Evolutionary conservation across 2,888 invertebrate species (phyloP), one percentile per base, ranked within the genome.

Genomic region (Kuschelorhynchus macadamiae): DNA sequence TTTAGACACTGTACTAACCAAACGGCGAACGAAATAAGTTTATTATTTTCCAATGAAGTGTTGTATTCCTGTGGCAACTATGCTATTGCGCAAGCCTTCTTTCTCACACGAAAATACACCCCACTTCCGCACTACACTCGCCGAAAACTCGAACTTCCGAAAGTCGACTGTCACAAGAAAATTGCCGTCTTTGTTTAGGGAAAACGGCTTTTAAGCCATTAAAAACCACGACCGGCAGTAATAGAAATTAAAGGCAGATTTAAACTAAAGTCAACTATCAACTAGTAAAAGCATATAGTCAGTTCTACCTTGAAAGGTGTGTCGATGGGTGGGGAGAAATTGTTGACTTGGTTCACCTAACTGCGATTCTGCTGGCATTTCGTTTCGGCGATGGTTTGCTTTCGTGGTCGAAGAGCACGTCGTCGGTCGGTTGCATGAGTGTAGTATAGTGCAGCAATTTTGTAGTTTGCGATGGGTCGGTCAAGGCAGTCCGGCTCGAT

Each of bases 271-370:
- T 20, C 57, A 39, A 25, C 21, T 65, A 50, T 57, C 50, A 65
- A 65, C 66, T 57, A 53, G 66, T 66, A 66, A 66, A 66, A 64
- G 64, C 64, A 17, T 20, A 50, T 41, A 47, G 66, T 66, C 53
- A 39, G 42, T 53, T 47, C 59, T 69, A 69, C 64, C 69, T 69
- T 69, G 69, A 69, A 64, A 69, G 69, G 69, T 64, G 69, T 64
- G 69, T 39, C 69, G 57, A 25, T 47, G 42, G 30, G 47, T 36
- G 63, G 63, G 67, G 49, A 44, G 36, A 17, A 46, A 66, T 60
- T 60, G 66, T 66, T 59, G 60, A 49, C 50, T 60, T 52, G 52
- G 52, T 52, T 50, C 60, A 49, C 60, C 46, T 60, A 60, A 66
- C 66, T 60, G 53, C 60, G 59, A 46, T 66, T 60, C 60, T 39